phyloP scores from a whole-genome alignment of 2,113 vertebrate species.

The Ancistrus triradiatus region DNA sequence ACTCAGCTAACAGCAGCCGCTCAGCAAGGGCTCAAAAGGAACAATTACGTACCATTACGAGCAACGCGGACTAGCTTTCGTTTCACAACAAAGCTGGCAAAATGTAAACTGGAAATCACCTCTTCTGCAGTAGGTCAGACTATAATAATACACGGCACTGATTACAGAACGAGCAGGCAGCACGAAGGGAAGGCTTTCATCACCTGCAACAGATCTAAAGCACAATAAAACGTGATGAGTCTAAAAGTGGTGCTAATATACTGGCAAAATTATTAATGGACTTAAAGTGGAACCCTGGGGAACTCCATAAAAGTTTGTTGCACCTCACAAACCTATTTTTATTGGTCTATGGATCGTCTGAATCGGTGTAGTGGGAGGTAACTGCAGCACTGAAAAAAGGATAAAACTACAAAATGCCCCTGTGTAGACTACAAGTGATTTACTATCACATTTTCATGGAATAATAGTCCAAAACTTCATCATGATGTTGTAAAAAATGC shows the following conservation, averaged over 20 bases:
- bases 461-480: too few relatives aligned
- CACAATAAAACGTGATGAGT: neutral
- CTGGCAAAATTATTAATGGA: neutral
- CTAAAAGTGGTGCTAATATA: neutral
- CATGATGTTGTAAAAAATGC: too few relatives aligned
- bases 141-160: neutral
- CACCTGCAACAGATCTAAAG: neutral
- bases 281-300: slow-evolving; percentile 12
- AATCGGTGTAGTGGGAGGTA: too few relatives aligned
- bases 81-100: too few relatives aligned
- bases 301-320: slow-evolving; percentile 18
- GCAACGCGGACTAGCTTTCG: too few relatives aligned
- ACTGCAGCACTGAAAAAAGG: too few relatives aligned
- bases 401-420: too few relatives aligned
- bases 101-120: neutral
- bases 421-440: too few relatives aligned
- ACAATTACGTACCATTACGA: neutral
- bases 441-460: too few relatives aligned
- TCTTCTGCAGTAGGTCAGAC: neutral
- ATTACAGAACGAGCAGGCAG: neutral
- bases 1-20: neutral
- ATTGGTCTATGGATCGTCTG: too few relatives aligned
- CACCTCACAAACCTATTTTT: too few relatives aligned
- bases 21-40: neutral
- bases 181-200: slow-evolving; percentile 1